phyloP scores from a whole-genome alignment of 2,113 vertebrate genomes.

The Agapornis roseicollis region DNA sequence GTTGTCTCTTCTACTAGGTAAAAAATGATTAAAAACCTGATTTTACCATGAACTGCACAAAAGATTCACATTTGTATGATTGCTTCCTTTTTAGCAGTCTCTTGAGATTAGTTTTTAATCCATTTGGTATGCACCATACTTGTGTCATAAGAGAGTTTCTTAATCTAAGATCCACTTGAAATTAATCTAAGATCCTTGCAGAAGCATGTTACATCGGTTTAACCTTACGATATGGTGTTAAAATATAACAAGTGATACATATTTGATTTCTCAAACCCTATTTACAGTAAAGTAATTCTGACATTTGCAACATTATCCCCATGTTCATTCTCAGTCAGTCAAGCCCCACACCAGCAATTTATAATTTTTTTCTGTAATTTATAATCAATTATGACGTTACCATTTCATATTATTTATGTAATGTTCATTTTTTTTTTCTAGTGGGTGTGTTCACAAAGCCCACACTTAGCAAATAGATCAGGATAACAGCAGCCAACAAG shows the following conservation, averaged over 20 bases:
- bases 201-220: not conserved
- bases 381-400: not conserved
- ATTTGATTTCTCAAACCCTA: not conserved
- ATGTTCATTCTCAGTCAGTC: not conserved
- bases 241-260: not conserved
- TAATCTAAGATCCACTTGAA: not conserved
- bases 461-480: not conserved
- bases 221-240: not conserved
- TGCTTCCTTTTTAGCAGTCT: not conserved
- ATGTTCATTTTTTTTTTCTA: not conserved
- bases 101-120: not conserved
- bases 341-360: not conserved
- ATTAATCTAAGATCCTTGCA: not conserved
- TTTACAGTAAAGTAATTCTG: not conserved
- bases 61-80: not conserved
- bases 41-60: not conserved
- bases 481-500: not conserved
- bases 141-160: not conserved
- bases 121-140: not conserved
- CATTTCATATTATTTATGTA: not conserved
- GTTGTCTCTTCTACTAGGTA: not conserved
- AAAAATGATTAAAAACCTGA: not conserved
- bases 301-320: not conserved
- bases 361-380: not conserved
- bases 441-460: accelerated